Evolutionary conservation across 2,888 invertebrate species (phyloP).

Genomic region (Drosophila melanocephala): DNA sequence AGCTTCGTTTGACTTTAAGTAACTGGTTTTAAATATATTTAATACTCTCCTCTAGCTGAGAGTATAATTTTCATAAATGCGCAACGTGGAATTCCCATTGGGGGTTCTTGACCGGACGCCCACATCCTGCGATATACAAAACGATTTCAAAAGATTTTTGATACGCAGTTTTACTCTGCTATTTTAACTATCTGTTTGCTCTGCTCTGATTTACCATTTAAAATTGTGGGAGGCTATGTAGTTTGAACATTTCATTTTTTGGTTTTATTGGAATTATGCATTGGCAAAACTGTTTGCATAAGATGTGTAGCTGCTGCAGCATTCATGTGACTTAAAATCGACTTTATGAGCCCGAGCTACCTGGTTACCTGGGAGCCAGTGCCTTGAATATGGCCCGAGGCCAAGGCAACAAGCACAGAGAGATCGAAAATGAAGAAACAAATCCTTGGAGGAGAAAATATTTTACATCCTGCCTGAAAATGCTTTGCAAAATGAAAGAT

Average conservation of each 20-base stretch:
- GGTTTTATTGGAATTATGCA: constrained; percentile 16
- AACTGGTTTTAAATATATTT: too few species aligned
- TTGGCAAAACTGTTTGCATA: constrained; percentile 12
- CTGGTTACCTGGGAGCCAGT: not conserved
- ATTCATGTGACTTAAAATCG: not conserved
- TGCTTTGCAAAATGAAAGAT: constrained; percentile 2
- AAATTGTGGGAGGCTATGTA: not conserved
- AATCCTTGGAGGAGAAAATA: not conserved
- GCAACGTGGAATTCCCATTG: constrained; percentile 8
- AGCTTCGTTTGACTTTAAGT: too few species aligned
- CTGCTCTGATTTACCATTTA: not conserved
- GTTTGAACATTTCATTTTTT: not conserved
- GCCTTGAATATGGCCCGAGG: not conserved
- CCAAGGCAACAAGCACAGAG: not conserved
- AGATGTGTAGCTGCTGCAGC: not conserved
- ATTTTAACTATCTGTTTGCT: constrained; percentile 1
- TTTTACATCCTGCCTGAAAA: not conserved
- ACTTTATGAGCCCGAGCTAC: not conserved
- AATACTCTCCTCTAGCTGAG: not conserved
- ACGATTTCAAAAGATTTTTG: constrained; percentile 32
- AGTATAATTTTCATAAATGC: constrained; percentile 12
- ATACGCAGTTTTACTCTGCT: constrained; percentile 12
- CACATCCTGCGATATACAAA: constrained; percentile 26
- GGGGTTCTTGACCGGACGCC: constrained; percentile 1
- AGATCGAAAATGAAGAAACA: not conserved